Percentiles rank a stretch among this genome's conserved stretches.
These are phyloP conservation scores for Hoplias malabaricus DNA, from an alignment of 2,113 vertebrate genomes.

Conservation along the genomic window DNA sequence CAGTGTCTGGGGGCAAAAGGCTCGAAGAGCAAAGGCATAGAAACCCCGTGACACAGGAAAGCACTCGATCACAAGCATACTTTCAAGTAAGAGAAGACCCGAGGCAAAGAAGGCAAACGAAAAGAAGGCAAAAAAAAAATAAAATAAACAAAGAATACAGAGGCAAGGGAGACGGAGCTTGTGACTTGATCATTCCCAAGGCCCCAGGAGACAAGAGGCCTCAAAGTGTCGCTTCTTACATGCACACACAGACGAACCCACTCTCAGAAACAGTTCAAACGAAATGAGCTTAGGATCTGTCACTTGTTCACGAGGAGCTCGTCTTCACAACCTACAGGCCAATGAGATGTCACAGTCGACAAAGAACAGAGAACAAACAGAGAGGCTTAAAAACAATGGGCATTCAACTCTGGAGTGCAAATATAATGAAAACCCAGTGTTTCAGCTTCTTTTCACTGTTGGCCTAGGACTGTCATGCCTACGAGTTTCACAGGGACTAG, in stretches of 20 bases:
- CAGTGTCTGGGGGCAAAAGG: neutral
- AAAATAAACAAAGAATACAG: neutral
- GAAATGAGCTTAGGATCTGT: neutral
- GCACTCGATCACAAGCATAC: constrained; percentile 26
- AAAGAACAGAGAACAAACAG: neutral
- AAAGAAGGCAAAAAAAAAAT: no score
- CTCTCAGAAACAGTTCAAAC: neutral
- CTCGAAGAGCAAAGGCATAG: neutral
- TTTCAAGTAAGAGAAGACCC: neutral
- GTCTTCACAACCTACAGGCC: neutral
- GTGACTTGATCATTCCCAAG: constrained; percentile 16
- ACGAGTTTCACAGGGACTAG: neutral
- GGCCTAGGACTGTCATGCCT: neutral
- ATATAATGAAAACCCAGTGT: neutral
- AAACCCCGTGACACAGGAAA: constrained; percentile 1
- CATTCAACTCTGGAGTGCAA: neutral
- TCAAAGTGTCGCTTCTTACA: neutral
- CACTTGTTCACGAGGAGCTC: neutral
- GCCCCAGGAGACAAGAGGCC: neutral
- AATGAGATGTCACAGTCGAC: neutral
- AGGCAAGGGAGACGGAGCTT: neutral
- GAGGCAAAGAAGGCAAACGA: constrained; percentile 7
- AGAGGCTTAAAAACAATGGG: neutral
- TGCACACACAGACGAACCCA: neutral
- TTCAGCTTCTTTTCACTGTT: neutral